Percentiles rank a stretch among this genome's conserved stretches.
Evolutionary conservation across 2,797 vertebrate species (phyloP).

Genomic region (Sylvia borin): DNA sequence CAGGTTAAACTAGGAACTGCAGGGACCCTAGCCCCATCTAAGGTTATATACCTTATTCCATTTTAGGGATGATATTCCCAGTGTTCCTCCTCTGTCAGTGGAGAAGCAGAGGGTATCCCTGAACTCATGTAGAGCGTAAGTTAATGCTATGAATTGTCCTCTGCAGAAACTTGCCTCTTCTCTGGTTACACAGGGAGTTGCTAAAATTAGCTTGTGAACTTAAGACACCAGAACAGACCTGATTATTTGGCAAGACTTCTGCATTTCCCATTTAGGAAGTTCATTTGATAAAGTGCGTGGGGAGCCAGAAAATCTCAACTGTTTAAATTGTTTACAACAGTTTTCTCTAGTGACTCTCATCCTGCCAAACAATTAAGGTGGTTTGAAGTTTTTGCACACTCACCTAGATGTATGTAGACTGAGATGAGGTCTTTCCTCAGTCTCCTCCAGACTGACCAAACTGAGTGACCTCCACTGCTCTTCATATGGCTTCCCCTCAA

Average conservation of each 20-base stretch:
- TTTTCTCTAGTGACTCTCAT: conserved; percentile 7
- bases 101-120: background rate
- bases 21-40: background rate
- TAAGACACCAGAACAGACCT: background rate
- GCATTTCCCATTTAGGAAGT: conserved; percentile 9
- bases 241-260: conserved; percentile 4
- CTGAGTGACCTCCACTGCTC: background rate
- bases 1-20: background rate
- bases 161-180: background rate
- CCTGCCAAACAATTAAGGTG: background rate
- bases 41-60: background rate
- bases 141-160: background rate
- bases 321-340: background rate
- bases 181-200: background rate
- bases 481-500: background rate
- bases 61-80: background rate
- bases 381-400: background rate
- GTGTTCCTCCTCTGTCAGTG: background rate
- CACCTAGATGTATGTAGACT: background rate
- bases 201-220: background rate
- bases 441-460: background rate
- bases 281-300: background rate
- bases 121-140: background rate
- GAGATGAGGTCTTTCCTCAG: background rate
- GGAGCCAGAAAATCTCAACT: conserved; percentile 16